phyloP scores from a whole-genome alignment of 92 coral and sea anemone species.

The Zoanthus sociatus region DNA sequence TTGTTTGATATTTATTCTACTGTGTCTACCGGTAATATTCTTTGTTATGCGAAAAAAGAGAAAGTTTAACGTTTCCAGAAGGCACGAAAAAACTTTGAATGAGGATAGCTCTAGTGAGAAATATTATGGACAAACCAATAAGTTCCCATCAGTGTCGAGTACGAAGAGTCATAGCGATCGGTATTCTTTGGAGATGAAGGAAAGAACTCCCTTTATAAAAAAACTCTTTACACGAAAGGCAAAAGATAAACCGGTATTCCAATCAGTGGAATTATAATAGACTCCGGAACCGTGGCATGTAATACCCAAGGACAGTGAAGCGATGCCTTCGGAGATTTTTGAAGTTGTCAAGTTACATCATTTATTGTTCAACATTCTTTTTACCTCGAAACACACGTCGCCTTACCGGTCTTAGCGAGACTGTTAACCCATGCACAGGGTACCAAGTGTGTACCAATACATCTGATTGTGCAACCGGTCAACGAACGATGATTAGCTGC shows the following conservation, averaged over 20 bases:
- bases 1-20: slow-evolving; percentile 49
- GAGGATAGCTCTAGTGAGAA: slow-evolving; percentile 53
- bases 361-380: background rate
- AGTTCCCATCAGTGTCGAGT: slow-evolving; percentile 44
- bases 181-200: slow-evolving; percentile 27
- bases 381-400: background rate
- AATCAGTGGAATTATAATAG: background rate
- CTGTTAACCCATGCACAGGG: background rate
- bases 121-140: slow-evolving; percentile 16
- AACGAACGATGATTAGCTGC: background rate
- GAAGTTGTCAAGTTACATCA: background rate
- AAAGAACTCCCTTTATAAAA: slow-evolving; percentile 4
- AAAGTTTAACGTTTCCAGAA: slow-evolving; percentile 65
- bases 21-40: slow-evolving; percentile 55
- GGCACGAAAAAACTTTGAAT: slow-evolving; percentile 55
- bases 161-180: slow-evolving; percentile 13
- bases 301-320: background rate
- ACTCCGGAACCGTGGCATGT: background rate
- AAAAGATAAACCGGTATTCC: slow-evolving; percentile 4
- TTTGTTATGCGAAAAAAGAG: slow-evolving; percentile 47
- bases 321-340: background rate
- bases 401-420: background rate
- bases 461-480: background rate
- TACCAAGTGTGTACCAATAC: background rate
- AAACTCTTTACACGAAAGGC: background rate